phyloP scores from a whole-genome alignment of 2,888 invertebrate species.

The Hoplodrina blanda region DNA sequence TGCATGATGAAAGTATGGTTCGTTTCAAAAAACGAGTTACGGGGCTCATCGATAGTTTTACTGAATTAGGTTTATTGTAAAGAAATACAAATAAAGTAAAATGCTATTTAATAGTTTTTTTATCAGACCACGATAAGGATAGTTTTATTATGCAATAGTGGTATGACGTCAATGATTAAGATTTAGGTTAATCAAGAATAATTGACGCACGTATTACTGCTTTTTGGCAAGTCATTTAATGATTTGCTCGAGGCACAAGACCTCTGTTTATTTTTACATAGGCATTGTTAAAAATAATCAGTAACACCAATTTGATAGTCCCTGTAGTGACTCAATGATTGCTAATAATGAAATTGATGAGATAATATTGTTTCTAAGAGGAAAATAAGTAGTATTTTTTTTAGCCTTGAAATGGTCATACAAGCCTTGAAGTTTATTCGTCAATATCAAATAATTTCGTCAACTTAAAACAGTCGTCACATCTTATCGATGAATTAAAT shows the following conservation, averaged over 20 bases:
- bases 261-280: too few relatives aligned
- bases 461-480: too few relatives aligned
- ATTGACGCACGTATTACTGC: background rate
- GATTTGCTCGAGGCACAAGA: background rate
- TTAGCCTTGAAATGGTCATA: background rate
- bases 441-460: background rate
- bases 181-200: background rate
- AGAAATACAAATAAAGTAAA: background rate
- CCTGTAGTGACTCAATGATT: too few relatives aligned
- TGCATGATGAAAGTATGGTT: constrained; percentile 43
- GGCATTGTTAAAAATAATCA: too few relatives aligned
- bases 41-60: constrained; percentile 63
- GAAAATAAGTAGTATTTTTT: background rate
- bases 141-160: background rate
- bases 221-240: background rate
- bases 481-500: background rate
- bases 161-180: background rate
- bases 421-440: background rate
- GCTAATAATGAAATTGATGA: background rate
- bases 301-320: too few relatives aligned
- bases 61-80: constrained; percentile 56
- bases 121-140: background rate
- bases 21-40: constrained; percentile 54
- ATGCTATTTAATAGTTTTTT: too few relatives aligned
- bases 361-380: background rate